A percentile compares a stretch with the other conserved stretches of the same genome.
Conservation (phyloP, 2,888 invertebrate genomes). For the Sminthurides aquaticus region DNA sequence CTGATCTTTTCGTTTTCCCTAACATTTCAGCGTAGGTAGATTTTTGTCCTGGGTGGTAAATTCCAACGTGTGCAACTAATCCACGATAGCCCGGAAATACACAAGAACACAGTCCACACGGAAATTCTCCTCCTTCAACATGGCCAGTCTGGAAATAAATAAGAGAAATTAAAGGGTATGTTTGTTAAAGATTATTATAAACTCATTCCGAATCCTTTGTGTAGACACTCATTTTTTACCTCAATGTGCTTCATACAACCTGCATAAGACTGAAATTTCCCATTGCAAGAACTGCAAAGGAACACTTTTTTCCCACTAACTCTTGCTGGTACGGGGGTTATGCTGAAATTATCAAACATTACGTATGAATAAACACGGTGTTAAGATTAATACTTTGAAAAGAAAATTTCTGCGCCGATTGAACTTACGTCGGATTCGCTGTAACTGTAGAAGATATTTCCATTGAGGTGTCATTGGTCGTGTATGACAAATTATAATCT, state of each 20-base stretch:
- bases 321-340: slow-evolving; percentile 1
- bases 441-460: too few relatives aligned
- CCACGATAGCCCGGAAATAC: slow-evolving; percentile 10
- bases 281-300: slow-evolving; percentile 12
- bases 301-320: slow-evolving; percentile 8
- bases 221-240: slow-evolving; percentile 5
- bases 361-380: not conserved
- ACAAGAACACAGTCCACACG: slow-evolving; percentile 11
- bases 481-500: not conserved
- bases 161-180: too few relatives aligned
- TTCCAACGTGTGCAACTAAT: slow-evolving; percentile 11
- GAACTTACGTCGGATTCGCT: not conserved
- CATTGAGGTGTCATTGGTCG: not conserved
- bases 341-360: not conserved
- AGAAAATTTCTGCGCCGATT: too few relatives aligned
- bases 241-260: slow-evolving; percentile 8
- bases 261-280: slow-evolving; percentile 6
- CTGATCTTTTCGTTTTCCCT: too few relatives aligned
- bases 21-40: not conserved
- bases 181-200: slow-evolving; percentile 1
- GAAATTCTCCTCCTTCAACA: slow-evolving; percentile 5
- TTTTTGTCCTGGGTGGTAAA: slow-evolving; percentile 11
- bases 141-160: slow-evolving; percentile 7
- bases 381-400: not conserved
- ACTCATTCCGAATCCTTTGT: not conserved